Evolutionary conservation across 2,797 vertebrate genomes (phyloP), one percentile per base, ranked within the genome.

Genomic region (Gymnocypris eckloni): DNA sequence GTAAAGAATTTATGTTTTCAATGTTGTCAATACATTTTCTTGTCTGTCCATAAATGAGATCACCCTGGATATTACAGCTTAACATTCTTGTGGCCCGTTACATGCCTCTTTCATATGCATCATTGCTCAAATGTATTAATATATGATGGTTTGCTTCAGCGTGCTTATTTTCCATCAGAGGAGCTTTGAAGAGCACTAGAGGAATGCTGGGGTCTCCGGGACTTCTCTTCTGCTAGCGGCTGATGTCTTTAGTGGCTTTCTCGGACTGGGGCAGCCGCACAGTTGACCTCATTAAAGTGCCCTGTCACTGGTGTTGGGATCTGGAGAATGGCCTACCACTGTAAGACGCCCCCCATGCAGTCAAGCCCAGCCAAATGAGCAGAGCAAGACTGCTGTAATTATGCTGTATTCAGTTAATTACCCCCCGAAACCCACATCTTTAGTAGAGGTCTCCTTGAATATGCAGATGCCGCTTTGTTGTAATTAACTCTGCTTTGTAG

Each of bases 401-500:
- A 92, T 72, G 50, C 81, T 89, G 89, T 86, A 28, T 89, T 88
- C 87, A 89, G 84, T 91, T 92, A 92, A 92, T 92, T 91, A 89
- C 90, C 87, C 86, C 85, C 82, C 80, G 45, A 90, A 91, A 88
- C 78, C 87, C 86, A 86, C 88, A 91, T 86, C 88, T 89, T 91
- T 89, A 85, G 85, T 84, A 50, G 84, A 89, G 82, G 86, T 90
- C 89, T 84, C 87, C 87, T 89, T 88, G 87, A 91, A 90, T 90
- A 91, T 90, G 90, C 88, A 90, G 83, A 92, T 88, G 86, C 78
- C 67, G 54, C 83, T 88, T 86, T 88, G 85, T 83, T 89, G 90
- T 90, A 91, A 92, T 91, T 92, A 91, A 91, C 89, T 91, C 64
- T 86, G 67, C 86, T 90, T 89, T 89, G 88, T 88, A 89, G 85